Base-by-base conservation (phyloP, 2,797 vertebrate species). In the Pangasius macronema region DNA sequence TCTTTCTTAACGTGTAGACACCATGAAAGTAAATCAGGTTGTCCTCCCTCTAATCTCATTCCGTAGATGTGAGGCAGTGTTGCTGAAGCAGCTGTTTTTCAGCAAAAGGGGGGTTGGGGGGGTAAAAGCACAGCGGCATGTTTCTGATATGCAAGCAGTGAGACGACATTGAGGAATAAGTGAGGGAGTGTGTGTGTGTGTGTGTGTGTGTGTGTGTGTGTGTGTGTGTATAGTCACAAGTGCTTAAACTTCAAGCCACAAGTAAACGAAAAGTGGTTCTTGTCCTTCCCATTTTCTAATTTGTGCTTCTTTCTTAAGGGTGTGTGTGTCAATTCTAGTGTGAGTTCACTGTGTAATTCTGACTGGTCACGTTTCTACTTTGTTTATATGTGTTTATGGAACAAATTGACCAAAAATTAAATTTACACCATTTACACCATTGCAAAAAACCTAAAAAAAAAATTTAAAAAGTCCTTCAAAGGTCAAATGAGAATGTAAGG, bases 51-150 rank as follows among this genome's bases (percentile, higher is more conserved):
- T 93, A 92, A 92, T 94, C 89, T 86, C 90, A 92, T 92, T 91
- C 79, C 67, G 91, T 92, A 85, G 91, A 91, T 92, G 82, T 87
- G 84, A 59, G 70, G 87, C 87, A 83, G 90, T 89, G 89, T 73
- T 94, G 95, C 95, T 95, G 95, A 96, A 92, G 84, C 92, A 93
- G 94, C 93, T 89, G 89, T 92, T 93, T 94, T 93, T 87, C 80
- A 75, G 83, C 61, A 39, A 89, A 89, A 93, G 92, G 87, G 90
- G 87, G 87, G 42, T 51, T 46, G 65, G 83, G 59, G 73, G 51
- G 67, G 77, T 63, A 85, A 91, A 93, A 93, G 93, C 87, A 92
- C 89, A 93, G 91, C 91, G 91, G 92, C 93, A 93, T 92, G 92
- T 93, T 94, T 95, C 93, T 94, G 94, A 95, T 94, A 91, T 91